Base-by-base conservation (phyloP, 2,888 invertebrate species). In the Panorpa germanica region DNA sequence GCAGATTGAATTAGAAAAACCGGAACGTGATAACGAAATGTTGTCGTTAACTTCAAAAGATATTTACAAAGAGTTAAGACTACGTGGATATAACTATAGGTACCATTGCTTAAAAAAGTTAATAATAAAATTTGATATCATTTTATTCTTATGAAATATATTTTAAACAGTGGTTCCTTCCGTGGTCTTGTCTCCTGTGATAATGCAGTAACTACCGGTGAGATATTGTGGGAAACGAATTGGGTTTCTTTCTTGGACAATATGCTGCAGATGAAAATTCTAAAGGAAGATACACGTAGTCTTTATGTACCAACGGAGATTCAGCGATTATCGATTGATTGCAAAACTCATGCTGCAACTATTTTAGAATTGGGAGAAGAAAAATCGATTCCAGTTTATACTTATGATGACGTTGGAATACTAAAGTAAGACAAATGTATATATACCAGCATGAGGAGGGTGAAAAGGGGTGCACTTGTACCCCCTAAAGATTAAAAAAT, bases 211-310 rank as follows among this genome's bases (percentile, higher is more conserved):
- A 57, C 53, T 3, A 52, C 55, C 2, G 67, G 64, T 2, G 52
- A 55, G 13, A 47, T 69, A 5, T 50, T 61, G 29, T 88, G 85
- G 85, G 61, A 65, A 28, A 72, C 72, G 42, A 81, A 83, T 53
- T 91, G 88, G 86, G 72, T 81, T 5, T 66, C 80, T 3, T 85
- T 85, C 50, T 66, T 91, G 56, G 90, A 91, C 54, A 77, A 78
- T 19, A 75, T 91, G 71, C 59, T 91, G 9, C 90, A 91, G 52
- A 68, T 81, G 42, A 66, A 70, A 41, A 70, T 86, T 28, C 48
- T 85, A 15, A 66, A 70, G 15, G 60, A 70, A 33, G 70, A 73
- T 38, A 65, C 70, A 2, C 63, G 78, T 15, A 65, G 70, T 3
- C 62, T 83, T 4, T 63, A 71, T 42, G 63, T 83, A 1, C 85